Percentiles rank a stretch among this genome's conserved stretches.
Evolutionary conservation across 2,888 invertebrate genomes (phyloP).

Genomic region (Aelia acuminata): DNA sequence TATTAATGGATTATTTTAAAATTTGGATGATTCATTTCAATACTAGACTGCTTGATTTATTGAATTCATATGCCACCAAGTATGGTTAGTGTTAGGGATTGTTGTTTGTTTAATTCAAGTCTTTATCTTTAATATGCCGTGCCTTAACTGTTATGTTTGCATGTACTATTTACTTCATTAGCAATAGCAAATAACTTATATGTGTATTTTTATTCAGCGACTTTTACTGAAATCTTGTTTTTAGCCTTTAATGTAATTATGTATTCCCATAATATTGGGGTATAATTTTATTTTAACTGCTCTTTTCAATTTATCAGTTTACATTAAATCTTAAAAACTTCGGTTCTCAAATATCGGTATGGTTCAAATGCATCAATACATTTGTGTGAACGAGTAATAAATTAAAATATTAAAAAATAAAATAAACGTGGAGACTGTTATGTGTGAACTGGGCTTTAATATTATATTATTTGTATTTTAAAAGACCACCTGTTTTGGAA

Average conservation of each 20-base stretch:
- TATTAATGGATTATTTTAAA: background rate
- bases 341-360: background rate
- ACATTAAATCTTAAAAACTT: background rate
- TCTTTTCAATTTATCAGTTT: background rate
- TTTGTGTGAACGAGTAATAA: constrained; percentile 29
- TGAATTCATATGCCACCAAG: background rate
- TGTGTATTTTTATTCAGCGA: background rate
- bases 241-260: background rate
- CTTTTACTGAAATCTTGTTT: background rate
- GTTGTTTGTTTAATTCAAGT: constrained; percentile 24
- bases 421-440: constrained; percentile 27
- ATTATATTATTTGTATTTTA: constrained; percentile 5
- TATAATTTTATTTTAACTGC: background rate
- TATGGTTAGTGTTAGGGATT: constrained; percentile 9
- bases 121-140: constrained; percentile 27
- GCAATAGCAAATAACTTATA: background rate
- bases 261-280: background rate
- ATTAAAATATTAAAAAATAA: constrained; percentile 41
- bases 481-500: constrained; percentile 36
- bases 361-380: background rate
- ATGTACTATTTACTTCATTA: constrained; percentile 24
- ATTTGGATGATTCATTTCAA: background rate
- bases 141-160: constrained; percentile 37
- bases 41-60: constrained; percentile 6
- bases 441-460: constrained; percentile 31